phyloP scores from a whole-genome alignment of 2,888 invertebrate genomes.

The Agrotis clavis region DNA sequence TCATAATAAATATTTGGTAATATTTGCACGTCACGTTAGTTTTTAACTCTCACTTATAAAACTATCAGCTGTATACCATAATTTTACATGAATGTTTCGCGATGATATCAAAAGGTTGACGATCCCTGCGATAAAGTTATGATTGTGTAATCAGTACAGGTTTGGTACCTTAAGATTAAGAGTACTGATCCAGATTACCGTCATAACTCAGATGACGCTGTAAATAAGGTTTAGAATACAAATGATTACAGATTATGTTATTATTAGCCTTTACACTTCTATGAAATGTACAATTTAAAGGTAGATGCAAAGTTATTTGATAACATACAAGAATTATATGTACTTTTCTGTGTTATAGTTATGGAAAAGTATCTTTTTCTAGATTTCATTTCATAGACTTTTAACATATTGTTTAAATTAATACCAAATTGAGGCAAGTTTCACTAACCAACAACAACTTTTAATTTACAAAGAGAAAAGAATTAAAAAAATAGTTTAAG shows the following conservation, averaged over 20 bases:
- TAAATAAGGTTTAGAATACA: conserved; percentile 32
- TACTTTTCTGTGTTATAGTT: too few relatives aligned
- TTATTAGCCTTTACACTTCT: neutral
- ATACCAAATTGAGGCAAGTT: neutral
- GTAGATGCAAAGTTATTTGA: neutral
- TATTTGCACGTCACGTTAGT: too few relatives aligned
- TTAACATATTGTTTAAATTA: too few relatives aligned
- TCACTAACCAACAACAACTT: neutral
- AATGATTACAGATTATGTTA: conserved; percentile 27
- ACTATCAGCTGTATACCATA: neutral
- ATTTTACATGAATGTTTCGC: too few relatives aligned
- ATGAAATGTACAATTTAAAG: neutral
- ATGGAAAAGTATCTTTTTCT: too few relatives aligned
- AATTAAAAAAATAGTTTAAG: too few relatives aligned
- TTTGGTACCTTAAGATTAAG: conserved; percentile 44
- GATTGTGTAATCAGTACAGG: conserved; percentile 54
- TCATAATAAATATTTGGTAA: too few relatives aligned
- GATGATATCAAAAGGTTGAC: conserved; percentile 10
- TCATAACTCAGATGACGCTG: conserved; percentile 25
- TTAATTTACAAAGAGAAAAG: neutral
- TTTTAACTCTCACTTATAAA: too few relatives aligned
- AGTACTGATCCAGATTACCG: conserved; percentile 45
- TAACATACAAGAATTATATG: neutral
- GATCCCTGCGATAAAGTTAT: conserved; percentile 14
- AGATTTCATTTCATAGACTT: too few relatives aligned